A percentile compares a stretch with the other conserved stretches of the same genome.
Evolutionary conservation across 2,888 invertebrate species (phyloP).

Genomic region (Ctena decussata): DNA sequence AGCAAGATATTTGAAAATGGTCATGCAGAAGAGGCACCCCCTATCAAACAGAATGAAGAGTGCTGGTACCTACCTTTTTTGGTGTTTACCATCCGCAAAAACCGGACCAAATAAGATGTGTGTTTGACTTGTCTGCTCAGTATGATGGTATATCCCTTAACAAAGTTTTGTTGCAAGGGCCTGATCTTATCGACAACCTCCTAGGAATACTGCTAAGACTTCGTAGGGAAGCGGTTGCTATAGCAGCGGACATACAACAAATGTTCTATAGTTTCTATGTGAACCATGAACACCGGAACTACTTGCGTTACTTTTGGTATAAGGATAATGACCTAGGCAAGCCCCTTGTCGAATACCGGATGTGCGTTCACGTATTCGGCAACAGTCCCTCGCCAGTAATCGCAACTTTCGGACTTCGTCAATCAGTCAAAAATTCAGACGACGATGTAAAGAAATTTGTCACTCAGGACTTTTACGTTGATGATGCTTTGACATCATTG

Average conservation of each 20-base stretch:
- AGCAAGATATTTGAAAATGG: slow-evolving; percentile 26
- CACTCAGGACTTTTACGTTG: slow-evolving; percentile 20
- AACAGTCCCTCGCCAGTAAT: slow-evolving; percentile 42
- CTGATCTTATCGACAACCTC: slow-evolving; percentile 30
- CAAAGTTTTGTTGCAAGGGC: slow-evolving; percentile 27
- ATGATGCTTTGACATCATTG: slow-evolving; percentile 3
- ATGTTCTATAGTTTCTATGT: slow-evolving; percentile 22
- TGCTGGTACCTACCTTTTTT: slow-evolving; percentile 64
- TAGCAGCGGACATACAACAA: slow-evolving; percentile 34
- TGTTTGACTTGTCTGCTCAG: slow-evolving; percentile 60
- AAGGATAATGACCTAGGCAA: slow-evolving; percentile 20
- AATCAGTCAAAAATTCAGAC: not conserved
- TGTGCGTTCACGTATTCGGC: slow-evolving; percentile 34
- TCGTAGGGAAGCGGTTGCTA: slow-evolving; percentile 10
- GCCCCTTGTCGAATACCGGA: slow-evolving; percentile 27
- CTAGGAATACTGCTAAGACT: slow-evolving; percentile 35
- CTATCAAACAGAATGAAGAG: slow-evolving; percentile 33
- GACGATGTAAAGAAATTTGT: not conserved
- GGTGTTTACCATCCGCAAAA: slow-evolving; percentile 68
- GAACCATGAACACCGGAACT: slow-evolving; percentile 23
- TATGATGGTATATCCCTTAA: slow-evolving; percentile 54
- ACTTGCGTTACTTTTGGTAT: slow-evolving; percentile 43
- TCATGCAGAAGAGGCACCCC: slow-evolving; percentile 57
- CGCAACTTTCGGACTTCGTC: slow-evolving; percentile 39
- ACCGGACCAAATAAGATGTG: slow-evolving; percentile 49